Percentiles rank a stretch among this genome's conserved stretches.
Conservation (phyloP, 2,113 vertebrate genomes). For the Carettochelys insculpta region DNA sequence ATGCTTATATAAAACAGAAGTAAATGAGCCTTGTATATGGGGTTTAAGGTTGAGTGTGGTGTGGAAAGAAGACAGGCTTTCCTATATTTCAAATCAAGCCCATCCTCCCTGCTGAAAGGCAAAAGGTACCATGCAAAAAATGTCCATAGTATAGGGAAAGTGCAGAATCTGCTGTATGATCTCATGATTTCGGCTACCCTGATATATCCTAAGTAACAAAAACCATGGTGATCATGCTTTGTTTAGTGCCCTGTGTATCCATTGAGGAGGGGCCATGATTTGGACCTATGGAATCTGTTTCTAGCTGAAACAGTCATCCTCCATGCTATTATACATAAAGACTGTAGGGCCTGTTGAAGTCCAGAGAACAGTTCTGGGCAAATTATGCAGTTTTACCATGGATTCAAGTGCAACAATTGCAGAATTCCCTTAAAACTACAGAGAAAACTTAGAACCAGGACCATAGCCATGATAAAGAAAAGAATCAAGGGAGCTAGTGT, state of each 20-base stretch:
- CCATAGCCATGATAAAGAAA: not conserved
- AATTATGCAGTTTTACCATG: too few relatives aligned
- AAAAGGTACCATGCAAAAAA: not conserved
- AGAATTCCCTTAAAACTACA: too few relatives aligned
- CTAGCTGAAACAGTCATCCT: rapidly evolving
- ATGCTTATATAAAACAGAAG: not conserved
- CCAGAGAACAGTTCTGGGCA: too few relatives aligned
- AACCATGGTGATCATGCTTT: not conserved
- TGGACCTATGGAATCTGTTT: not conserved
- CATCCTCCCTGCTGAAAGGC: not conserved
- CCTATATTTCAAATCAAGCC: not conserved
- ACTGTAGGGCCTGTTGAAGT: not conserved
- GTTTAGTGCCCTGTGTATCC: not conserved
- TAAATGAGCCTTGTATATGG: not conserved
- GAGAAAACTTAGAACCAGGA: not conserved
- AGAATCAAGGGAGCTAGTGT: not conserved
- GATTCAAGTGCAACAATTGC: too few relatives aligned
- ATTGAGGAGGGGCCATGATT: not conserved
- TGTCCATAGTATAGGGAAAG: not conserved
- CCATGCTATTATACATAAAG: not conserved
- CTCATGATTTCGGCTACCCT: not conserved
- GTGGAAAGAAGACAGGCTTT: not conserved
- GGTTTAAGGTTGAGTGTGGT: not conserved
- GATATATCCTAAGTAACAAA: not conserved
- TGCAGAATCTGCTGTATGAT: not conserved